phyloP scores from a whole-genome alignment of 2,888 invertebrate species.

The Xestia rhomboidea region DNA sequence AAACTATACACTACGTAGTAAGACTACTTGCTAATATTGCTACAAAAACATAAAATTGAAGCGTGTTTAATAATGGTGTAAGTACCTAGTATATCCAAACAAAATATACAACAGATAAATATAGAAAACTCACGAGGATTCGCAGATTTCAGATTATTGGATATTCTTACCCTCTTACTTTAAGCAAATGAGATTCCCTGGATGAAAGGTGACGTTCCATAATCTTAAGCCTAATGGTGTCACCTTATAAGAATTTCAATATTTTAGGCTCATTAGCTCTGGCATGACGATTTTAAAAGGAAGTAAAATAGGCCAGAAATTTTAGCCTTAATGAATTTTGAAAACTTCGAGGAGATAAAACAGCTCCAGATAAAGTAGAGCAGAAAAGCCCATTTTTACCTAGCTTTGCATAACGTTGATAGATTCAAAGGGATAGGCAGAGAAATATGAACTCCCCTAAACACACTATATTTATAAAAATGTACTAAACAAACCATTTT shows the following conservation, averaged over 20 bases:
- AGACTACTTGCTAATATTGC: background rate
- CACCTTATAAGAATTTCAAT: conserved; percentile 24
- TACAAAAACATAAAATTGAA: background rate
- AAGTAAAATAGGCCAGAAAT: background rate
- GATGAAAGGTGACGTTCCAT: conserved; percentile 29
- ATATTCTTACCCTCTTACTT: conserved; percentile 55
- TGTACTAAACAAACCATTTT: background rate
- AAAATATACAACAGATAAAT: background rate
- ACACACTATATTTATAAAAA: background rate
- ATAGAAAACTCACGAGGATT: conserved; percentile 27
- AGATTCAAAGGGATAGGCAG: background rate
- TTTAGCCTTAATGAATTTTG: background rate
- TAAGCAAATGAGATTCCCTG: conserved; percentile 47
- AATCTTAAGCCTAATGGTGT: conserved; percentile 43
- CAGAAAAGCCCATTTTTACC: background rate
- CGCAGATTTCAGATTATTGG: conserved; percentile 59
- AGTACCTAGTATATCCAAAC: background rate
- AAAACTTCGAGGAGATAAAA: background rate
- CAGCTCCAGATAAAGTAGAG: background rate
- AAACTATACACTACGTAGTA: background rate
- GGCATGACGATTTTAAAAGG: background rate
- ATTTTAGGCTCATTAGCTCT: conserved; percentile 8
- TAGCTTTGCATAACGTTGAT: background rate
- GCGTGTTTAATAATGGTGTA: background rate
- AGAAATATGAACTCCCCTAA: background rate